These are phyloP conservation scores for Eolophus roseicapilla DNA, from an alignment of 2,113 vertebrate genomes.

Conservation along the genomic window DNA sequence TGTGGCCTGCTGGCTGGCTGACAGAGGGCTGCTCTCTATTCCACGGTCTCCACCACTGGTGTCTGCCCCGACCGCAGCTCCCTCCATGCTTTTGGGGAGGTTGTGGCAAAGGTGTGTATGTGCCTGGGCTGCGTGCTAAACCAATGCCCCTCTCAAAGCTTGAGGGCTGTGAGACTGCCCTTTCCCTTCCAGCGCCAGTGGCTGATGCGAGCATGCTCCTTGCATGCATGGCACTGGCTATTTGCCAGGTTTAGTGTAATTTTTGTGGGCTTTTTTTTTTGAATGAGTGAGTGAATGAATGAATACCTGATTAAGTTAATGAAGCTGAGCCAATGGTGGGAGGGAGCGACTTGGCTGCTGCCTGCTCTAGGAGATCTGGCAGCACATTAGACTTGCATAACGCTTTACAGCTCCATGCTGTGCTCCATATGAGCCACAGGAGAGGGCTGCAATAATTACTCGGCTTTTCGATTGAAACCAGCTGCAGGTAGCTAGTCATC, in stretches of 20 bases:
- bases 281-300: conserved; percentile 87
- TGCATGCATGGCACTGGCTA: conserved; percentile 68
- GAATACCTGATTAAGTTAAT: conserved; percentile 92
- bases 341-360: conserved; percentile 76
- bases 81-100: neutral
- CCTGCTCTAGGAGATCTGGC: conserved; percentile 81
- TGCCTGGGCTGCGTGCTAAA: neutral
- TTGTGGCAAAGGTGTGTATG: neutral
- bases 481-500: conserved; percentile 65
- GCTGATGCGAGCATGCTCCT: neutral
- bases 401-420: conserved; percentile 73
- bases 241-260: conserved; percentile 69
- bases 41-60: accelerated
- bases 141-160: neutral
- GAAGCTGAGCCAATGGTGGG: conserved; percentile 75
- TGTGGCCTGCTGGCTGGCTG: neutral
- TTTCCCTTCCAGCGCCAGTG: neutral
- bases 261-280: conserved; percentile 71
- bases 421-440: conserved; percentile 70
- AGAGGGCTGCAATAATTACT: conserved; percentile 59
- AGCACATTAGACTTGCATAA: conserved; percentile 83
- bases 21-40: neutral
- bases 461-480: conserved; percentile 53
- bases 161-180: neutral
- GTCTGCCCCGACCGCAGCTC: neutral